phyloP scores from a whole-genome alignment of 2,888 invertebrate genomes.

The Mimachlamys varia region DNA sequence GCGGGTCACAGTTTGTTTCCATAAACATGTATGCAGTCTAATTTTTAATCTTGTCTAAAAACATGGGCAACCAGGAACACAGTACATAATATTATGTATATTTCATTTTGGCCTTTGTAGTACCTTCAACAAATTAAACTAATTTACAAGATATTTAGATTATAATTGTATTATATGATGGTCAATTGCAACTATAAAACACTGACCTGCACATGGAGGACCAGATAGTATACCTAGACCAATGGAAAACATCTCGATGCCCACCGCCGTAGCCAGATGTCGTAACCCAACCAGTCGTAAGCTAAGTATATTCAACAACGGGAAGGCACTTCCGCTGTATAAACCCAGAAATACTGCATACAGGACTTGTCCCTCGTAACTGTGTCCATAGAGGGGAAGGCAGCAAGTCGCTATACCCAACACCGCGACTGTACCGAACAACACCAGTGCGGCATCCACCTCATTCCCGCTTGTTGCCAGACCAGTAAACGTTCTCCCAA shows the following conservation, averaged over 20 bases:
- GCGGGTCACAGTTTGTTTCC: no score
- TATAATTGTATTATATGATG: not conserved
- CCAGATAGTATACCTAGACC: not conserved
- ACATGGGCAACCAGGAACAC: no score
- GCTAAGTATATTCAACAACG: not conserved
- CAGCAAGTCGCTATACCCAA: not conserved
- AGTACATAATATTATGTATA: no score
- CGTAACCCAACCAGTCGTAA: not conserved
- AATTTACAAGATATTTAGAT: not conserved
- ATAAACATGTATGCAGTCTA: no score
- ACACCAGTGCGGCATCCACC: not conserved
- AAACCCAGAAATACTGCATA: constrained; percentile 1
- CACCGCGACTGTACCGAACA: constrained; percentile 8
- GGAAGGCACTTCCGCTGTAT: not conserved
- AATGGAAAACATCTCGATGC: not conserved
- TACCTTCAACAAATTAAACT: no score
- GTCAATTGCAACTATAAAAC: not conserved
- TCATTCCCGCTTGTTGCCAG: not conserved
- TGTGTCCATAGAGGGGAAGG: not conserved
- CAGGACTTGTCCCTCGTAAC: not conserved
- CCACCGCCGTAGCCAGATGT: not conserved
- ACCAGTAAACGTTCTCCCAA: not conserved
- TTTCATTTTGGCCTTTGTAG: no score
- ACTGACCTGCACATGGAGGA: not conserved
- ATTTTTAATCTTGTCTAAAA: no score